Evolutionary conservation across 2,888 invertebrate species (phyloP).

Genomic region (Stomorhina lunata): DNA sequence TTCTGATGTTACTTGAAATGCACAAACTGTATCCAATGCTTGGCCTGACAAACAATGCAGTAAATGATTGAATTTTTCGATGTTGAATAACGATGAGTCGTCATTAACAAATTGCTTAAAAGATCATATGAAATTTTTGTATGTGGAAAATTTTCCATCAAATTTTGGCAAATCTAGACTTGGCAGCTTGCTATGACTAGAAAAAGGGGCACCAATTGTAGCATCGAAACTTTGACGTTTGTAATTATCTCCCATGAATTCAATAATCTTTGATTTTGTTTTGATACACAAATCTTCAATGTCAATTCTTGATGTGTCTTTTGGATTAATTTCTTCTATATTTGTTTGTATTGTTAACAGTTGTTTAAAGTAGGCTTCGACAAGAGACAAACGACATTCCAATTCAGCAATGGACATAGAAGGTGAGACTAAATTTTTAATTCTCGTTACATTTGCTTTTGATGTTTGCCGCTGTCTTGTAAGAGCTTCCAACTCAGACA

Average conservation of each 20-base stretch:
- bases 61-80: too few relatives aligned
- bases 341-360: constrained; percentile 23
- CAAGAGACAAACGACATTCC: constrained; percentile 27
- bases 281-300: too few relatives aligned
- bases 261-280: neutral
- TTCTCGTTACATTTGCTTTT: neutral
- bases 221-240: neutral
- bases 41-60: too few relatives aligned
- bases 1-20: too few relatives aligned
- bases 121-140: too few relatives aligned
- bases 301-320: too few relatives aligned
- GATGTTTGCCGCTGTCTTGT: neutral
- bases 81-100: too few relatives aligned
- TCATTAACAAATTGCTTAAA: too few relatives aligned
- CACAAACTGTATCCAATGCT: too few relatives aligned
- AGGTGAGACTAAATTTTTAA: neutral
- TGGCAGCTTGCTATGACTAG: neutral
- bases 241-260: constrained; percentile 6
- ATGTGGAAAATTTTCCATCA: too few relatives aligned
- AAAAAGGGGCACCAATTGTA: neutral
- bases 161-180: too few relatives aligned
- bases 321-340: constrained; percentile 1
- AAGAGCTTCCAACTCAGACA: neutral
- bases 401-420: constrained; percentile 17
- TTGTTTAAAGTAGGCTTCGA: constrained; percentile 50